Evolutionary conservation across 2,113 vertebrate genomes (phyloP).

Genomic region (Pelecanoides urinatrix): DNA sequence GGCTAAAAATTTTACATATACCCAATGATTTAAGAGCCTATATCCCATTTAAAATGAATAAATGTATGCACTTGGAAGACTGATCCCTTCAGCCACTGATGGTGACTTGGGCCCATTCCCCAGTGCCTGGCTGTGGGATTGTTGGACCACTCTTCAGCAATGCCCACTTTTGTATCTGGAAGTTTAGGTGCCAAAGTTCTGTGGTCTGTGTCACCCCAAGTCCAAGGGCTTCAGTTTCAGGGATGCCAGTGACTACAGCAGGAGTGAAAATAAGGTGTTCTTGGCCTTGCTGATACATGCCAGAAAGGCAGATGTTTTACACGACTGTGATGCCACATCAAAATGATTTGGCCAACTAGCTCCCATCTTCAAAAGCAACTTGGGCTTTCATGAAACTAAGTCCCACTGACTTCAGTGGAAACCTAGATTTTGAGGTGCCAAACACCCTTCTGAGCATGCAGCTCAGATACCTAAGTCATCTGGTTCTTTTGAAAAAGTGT

Average conservation of each 20-base stretch:
- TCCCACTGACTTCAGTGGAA: not conserved
- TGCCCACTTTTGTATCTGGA: not conserved
- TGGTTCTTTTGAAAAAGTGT: not conserved
- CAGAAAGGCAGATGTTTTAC: not conserved
- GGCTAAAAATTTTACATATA: not conserved
- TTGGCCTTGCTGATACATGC: not conserved
- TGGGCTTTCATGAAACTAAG: not conserved
- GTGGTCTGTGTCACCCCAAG: not conserved
- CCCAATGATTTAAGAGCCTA: not conserved
- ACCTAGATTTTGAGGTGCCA: not conserved
- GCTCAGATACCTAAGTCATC: not conserved
- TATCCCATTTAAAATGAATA: not conserved
- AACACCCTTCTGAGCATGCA: not conserved
- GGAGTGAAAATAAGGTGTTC: not conserved
- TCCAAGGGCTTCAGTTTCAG: not conserved
- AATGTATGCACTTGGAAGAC: not conserved
- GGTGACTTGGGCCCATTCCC: not conserved
- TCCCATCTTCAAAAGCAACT: not conserved
- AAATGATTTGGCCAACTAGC: not conserved
- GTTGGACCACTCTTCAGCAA: not conserved
- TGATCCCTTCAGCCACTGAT: not conserved
- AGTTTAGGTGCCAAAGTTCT: not conserved
- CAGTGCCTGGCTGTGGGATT: not conserved
- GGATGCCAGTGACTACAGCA: not conserved
- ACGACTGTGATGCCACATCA: not conserved